Evolutionary conservation across 2,113 vertebrate genomes (phyloP).

Genomic region (Saguinus imperator): DNA sequence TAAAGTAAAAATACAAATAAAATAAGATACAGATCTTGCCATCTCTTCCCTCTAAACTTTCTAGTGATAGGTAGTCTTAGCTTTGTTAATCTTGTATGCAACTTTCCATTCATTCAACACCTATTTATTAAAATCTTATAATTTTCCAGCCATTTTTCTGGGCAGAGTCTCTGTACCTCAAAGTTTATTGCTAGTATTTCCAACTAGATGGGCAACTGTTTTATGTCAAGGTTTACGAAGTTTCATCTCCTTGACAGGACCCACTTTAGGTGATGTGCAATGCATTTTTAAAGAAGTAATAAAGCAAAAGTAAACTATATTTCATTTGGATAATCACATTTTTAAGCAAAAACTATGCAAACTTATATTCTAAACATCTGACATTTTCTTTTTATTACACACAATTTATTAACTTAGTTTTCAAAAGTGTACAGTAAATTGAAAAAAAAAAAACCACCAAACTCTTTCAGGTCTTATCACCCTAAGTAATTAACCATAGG

Average conservation of each 20-base stretch:
- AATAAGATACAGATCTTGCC: not conserved
- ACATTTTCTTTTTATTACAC: not conserved
- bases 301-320: not conserved
- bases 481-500: slow-evolving; percentile 40
- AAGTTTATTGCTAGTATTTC: not conserved
- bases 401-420: slow-evolving; percentile 25
- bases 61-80: not conserved
- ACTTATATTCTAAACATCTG: not conserved
- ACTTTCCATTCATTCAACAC: not conserved
- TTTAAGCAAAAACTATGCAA: slow-evolving; percentile 15
- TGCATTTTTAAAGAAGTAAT: not conserved
- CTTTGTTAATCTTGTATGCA: not conserved
- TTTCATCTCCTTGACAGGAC: not conserved
- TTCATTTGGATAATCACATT: not conserved
- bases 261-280: not conserved
- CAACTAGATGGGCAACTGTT: not conserved
- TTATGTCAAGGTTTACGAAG: not conserved
- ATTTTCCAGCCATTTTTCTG: not conserved
- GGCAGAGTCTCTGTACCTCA: not conserved
- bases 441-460: not conserved
- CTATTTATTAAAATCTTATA: not conserved
- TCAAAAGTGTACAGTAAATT: not conserved
- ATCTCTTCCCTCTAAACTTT: not conserved
- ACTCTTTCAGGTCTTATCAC: not conserved
- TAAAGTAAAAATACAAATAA: no score